Percentiles rank a stretch among this genome's conserved stretches.
phyloP scores from a whole-genome alignment of 2,113 vertebrate genomes.

The Casuarius casuarius region DNA sequence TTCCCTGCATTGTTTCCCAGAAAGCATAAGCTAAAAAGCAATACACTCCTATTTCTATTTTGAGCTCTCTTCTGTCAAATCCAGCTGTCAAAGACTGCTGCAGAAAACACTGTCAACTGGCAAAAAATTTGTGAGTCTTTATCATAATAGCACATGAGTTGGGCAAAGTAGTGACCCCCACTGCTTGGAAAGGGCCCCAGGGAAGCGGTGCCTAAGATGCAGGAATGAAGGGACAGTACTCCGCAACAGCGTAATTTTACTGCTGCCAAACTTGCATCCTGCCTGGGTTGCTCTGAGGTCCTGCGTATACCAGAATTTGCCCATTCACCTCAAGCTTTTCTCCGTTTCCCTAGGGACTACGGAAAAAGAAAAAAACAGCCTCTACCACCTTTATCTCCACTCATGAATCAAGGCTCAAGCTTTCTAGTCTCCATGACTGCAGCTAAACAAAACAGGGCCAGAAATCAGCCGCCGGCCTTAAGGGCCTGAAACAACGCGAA shows the following conservation, averaged over 20 bases:
- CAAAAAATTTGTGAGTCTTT: neutral
- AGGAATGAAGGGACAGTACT: neutral
- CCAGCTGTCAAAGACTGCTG: neutral
- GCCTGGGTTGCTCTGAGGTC: neutral
- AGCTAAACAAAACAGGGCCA: constrained; percentile 63
- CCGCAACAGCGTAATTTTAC: rapidly evolving
- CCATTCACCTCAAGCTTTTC: constrained; percentile 47
- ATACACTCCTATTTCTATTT: neutral
- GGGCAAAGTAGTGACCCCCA: neutral
- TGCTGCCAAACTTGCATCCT: neutral
- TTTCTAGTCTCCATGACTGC: constrained; percentile 63
- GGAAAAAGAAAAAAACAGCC: neutral
- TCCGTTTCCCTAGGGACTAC: constrained; percentile 26
- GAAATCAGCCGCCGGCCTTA: neutral
- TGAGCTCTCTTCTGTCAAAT: neutral
- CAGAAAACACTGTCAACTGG: neutral
- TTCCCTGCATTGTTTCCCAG: neutral
- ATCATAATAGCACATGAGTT: rapidly evolving
- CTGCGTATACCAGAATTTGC: neutral
- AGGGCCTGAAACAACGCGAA: neutral
- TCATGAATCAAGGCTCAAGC: constrained; percentile 33
- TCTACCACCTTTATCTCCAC: constrained; percentile 50
- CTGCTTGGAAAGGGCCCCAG: neutral
- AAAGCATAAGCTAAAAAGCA: neutral
- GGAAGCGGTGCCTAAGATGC: neutral